These are phyloP conservation scores for Drosophila formosana DNA, from an alignment of 2,888 invertebrate species.

Conservation along the genomic window DNA sequence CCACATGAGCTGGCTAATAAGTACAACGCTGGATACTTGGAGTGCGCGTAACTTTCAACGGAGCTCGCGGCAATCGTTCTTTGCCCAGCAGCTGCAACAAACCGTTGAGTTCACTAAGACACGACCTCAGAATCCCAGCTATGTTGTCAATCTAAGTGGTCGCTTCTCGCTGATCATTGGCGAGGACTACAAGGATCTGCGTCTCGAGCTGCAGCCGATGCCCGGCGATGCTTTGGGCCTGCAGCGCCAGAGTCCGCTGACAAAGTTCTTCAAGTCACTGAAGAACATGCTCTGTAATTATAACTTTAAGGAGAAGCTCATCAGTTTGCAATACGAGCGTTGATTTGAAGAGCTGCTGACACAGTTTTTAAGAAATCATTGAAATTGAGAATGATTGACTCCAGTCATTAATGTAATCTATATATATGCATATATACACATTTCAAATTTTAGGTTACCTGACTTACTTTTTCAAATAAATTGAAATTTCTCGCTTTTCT, in stretches of 20 bases:
- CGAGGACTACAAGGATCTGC: constrained; percentile 59
- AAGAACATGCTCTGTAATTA: constrained; percentile 74
- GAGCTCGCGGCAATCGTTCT: constrained; percentile 55
- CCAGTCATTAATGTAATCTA: not conserved
- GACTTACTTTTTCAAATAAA: constrained; percentile 31
- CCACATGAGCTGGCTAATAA: constrained; percentile 63
- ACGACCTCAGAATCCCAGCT: constrained; percentile 59
- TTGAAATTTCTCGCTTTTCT: constrained; percentile 4
- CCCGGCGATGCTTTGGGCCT: constrained; percentile 43
- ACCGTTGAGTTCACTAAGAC: constrained; percentile 61
- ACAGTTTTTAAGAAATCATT: constrained; percentile 3
- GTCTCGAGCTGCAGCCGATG: constrained; percentile 57
- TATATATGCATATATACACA: not conserved
- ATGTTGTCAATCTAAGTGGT: constrained; percentile 68
- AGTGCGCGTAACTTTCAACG: constrained; percentile 74
- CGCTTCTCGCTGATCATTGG: constrained; percentile 60
- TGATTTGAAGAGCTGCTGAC: not conserved
- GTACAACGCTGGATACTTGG: constrained; percentile 79
- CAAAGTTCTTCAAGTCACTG: constrained; percentile 78
- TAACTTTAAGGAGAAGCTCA: constrained; percentile 71
- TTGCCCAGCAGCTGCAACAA: constrained; percentile 73
- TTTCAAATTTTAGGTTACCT: constrained; percentile 28
- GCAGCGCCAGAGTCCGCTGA: constrained; percentile 74
- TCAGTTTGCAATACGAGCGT: constrained; percentile 24
- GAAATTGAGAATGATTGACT: constrained; percentile 2